Evolutionary conservation across 1,140 invertebrate species (phyloP), one percentile per base, ranked within the genome.

Genomic region (Nixonia krombeini): DNA sequence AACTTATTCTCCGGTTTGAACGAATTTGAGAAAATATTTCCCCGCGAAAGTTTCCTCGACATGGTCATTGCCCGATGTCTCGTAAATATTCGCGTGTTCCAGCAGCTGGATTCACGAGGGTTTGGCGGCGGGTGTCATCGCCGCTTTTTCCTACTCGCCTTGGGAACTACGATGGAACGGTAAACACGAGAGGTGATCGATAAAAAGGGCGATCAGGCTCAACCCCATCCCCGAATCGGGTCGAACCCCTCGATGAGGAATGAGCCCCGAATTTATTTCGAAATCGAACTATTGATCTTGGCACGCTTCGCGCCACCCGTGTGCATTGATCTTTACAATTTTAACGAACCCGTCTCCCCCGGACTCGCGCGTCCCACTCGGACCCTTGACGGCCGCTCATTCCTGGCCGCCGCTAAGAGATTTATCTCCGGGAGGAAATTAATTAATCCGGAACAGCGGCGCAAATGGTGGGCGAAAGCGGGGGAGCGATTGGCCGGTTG

Each of bases 231-330:
- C 64, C 61, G 62, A 76, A 31, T 64, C 56, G 56, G 63, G 65
- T 74, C 71, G 73, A 72, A 76, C 77, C 77, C 80, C 68, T 69
- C 75, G 76, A 76, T 80, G 79, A 81, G 76, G 78, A 82, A 83
- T 79, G 79, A 81, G 74, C 70, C 69, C 64, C 70, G 78, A 79
- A 80, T 80, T 79, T 80, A 78, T 80, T 76, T 79, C 77, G 69
- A 73, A 74, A 80, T 80, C 78, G 77, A 79, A 80, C 77, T 79
- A 78, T 73, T 77, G 76, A 76, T 80, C 70, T 73, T 76, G 68
- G 70, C 57, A 44, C 58, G 49, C 61, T 61, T 59, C 59, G 63
- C 68, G 74, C 53, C 62, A 57, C 63, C 72, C 51, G 58, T 71
- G 53, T 28, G 70, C 64, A 67, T 74, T 72, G 62, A 72, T 72